Evolutionary conservation across 2,113 vertebrate genomes (phyloP).

Genomic region (Aythya baeri): DNA sequence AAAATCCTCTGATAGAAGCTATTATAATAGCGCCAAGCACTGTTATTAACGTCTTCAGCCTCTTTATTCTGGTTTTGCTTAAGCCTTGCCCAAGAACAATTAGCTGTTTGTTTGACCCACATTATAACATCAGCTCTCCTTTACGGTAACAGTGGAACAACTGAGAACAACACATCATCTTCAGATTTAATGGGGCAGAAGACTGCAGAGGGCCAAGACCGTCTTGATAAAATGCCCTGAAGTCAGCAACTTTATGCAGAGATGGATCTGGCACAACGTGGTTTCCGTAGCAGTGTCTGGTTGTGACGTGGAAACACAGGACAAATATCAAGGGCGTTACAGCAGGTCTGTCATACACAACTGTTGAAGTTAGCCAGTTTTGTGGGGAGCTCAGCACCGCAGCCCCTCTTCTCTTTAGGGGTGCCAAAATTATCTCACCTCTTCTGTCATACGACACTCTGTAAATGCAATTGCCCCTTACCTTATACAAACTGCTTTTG

Average conservation of each 20-base stretch:
- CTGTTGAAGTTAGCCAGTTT: not conserved
- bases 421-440: not conserved
- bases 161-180: slow-evolving; percentile 53
- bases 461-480: not conserved
- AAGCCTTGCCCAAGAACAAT: slow-evolving; percentile 51
- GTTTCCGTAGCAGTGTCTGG: not conserved
- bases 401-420: not conserved
- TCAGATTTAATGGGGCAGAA: slow-evolving; percentile 60
- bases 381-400: not conserved
- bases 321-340: not conserved
- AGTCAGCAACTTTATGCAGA: slow-evolving; percentile 32
- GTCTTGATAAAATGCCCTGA: slow-evolving; percentile 25
- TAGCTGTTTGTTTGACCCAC: slow-evolving; percentile 64
- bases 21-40: slow-evolving; percentile 16
- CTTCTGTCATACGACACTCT: not conserved
- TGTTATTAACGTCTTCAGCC: slow-evolving; percentile 56
- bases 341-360: not conserved
- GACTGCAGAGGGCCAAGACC: slow-evolving; percentile 43
- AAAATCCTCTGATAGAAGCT: slow-evolving; percentile 49
- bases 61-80: slow-evolving; percentile 36
- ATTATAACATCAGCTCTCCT: slow-evolving; percentile 28
- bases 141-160: slow-evolving; percentile 36
- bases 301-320: not conserved
- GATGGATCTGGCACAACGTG: not conserved
- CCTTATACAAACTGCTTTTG: not conserved